Percentiles rank a stretch among this genome's conserved stretches.
Conservation (phyloP, 2,113 vertebrate species). For the Spermophilus dauricus region DNA sequence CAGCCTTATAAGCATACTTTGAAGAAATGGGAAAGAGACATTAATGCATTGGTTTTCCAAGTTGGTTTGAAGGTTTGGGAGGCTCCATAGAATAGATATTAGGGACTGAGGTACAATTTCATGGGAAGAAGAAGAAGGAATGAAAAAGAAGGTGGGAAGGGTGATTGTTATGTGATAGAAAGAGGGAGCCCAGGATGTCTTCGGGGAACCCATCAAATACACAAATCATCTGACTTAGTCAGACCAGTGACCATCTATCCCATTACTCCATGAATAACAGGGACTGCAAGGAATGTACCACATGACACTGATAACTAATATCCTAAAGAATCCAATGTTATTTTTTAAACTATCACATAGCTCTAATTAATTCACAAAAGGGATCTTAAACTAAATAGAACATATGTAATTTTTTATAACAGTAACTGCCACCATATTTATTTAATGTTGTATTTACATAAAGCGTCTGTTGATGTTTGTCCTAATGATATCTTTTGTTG, state of each 20-base stretch:
- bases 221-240: neutral
- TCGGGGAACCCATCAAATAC: neutral
- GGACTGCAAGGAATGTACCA: neutral
- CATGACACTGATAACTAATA: neutral
- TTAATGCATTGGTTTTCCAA: neutral
- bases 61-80: neutral
- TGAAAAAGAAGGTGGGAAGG: conserved; percentile 44
- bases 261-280: neutral
- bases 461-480: neutral
- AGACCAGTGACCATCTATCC: neutral
- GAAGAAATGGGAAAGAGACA: conserved; percentile 39
- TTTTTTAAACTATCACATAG: neutral
- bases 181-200: neutral
- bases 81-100: neutral
- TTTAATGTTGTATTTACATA: neutral
- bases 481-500: neutral
- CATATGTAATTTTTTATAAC: neutral
- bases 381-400: neutral
- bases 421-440: neutral
- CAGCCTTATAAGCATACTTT: conserved; percentile 97
- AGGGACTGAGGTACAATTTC: neutral
- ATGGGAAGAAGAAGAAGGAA: conserved; percentile 2
- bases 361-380: neutral
- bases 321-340: neutral
- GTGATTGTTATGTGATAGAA: conserved; percentile 22